Evolutionary conservation across 1,140 invertebrate genomes (phyloP).

Genomic region (Zaprionus nigranus): DNA sequence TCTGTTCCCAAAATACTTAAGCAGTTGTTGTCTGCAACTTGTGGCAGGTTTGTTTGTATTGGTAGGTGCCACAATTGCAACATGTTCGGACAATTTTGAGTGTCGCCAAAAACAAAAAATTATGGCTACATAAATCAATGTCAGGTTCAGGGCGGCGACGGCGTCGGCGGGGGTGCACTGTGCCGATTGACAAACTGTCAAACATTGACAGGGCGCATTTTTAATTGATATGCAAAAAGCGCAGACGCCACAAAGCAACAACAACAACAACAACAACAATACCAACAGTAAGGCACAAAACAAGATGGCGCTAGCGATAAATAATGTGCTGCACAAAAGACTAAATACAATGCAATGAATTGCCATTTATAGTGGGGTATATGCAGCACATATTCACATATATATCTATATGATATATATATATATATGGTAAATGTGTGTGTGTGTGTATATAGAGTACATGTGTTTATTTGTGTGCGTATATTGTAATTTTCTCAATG

Average conservation of each 20-base stretch:
- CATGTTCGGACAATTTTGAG: constrained; percentile 36
- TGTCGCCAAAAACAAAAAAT: constrained; percentile 16
- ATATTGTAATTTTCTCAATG: constrained; percentile 72
- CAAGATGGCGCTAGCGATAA: constrained; percentile 80
- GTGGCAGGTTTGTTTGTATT: not conserved
- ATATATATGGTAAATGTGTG: too few relatives aligned
- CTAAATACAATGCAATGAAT: constrained; percentile 39
- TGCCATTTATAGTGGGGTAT: not conserved
- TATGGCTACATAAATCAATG: constrained; percentile 73
- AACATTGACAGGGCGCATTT: constrained; percentile 77
- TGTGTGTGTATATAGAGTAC: not conserved
- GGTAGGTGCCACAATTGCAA: constrained; percentile 44
- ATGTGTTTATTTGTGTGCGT: too few relatives aligned
- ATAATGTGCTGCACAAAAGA: constrained; percentile 59
- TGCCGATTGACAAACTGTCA: constrained; percentile 82
- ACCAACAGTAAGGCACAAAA: constrained; percentile 26
- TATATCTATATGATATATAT: too few relatives aligned
- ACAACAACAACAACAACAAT: constrained; percentile 25
- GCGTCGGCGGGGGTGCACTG: constrained; percentile 10
- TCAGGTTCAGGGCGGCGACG: constrained; percentile 34
- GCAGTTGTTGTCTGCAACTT: not conserved
- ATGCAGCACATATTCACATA: constrained; percentile 1
- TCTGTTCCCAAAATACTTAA: not conserved
- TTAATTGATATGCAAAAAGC: constrained; percentile 84
- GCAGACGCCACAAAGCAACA: constrained; percentile 69